Evolutionary conservation across 2,113 vertebrate genomes (phyloP).

Genomic region (Melanerpes aurifrons): DNA sequence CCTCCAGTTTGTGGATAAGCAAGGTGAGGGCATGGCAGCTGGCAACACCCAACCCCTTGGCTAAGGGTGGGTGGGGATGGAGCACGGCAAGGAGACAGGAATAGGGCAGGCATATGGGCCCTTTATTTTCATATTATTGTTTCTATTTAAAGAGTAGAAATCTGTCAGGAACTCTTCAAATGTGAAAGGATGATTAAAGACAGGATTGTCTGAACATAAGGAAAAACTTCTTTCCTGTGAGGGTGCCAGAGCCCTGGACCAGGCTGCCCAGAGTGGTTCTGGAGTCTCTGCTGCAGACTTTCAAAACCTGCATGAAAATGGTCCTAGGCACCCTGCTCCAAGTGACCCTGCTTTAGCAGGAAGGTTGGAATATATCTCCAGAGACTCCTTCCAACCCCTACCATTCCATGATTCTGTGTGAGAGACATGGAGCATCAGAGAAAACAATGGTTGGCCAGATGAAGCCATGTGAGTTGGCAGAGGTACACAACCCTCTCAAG

Average conservation of each 20-base stretch:
- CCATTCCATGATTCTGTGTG: no score
- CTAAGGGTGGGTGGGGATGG: fast-evolving
- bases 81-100: neutral
- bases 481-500: neutral
- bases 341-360: no score
- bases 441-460: neutral
- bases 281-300: no score
- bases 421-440: neutral
- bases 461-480: fast-evolving
- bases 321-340: no score
- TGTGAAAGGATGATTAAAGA: neutral
- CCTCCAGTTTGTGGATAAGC: neutral
- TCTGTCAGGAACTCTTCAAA: neutral
- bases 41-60: neutral
- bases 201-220: no score
- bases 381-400: no score
- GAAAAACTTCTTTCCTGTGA: no score
- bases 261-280: no score
- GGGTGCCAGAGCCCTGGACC: no score
- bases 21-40: neutral
- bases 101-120: fast-evolving
- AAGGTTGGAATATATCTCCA: no score
- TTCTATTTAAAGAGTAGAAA: neutral
- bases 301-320: no score
- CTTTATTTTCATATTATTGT: neutral